phyloP scores from a whole-genome alignment of 2,888 invertebrate species.

The Acrobasis consociella region DNA sequence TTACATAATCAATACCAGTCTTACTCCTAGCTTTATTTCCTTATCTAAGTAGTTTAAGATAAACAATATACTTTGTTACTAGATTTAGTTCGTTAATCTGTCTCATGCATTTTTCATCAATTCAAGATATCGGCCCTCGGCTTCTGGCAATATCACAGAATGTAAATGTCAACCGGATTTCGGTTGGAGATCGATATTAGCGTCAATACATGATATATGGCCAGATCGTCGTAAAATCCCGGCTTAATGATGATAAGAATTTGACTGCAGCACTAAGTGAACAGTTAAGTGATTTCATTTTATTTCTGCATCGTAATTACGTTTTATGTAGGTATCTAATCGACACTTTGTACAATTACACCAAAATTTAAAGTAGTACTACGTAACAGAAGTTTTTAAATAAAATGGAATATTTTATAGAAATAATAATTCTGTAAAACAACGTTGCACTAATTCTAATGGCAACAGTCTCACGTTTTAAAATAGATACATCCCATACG shows the following conservation, averaged over 20 bases:
- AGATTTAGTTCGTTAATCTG: slow-evolving; percentile 33
- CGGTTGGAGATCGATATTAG: slow-evolving; percentile 56
- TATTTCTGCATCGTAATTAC: slow-evolving; percentile 25
- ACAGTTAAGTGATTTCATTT: background rate
- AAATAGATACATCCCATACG: too few species aligned
- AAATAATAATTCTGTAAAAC: too few species aligned
- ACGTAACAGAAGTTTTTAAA: background rate
- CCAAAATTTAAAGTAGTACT: background rate
- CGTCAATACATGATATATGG: slow-evolving; percentile 66
- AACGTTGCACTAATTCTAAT: too few species aligned
- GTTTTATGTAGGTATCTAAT: slow-evolving; percentile 13
- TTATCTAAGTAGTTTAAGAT: slow-evolving; percentile 29
- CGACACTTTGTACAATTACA: background rate
- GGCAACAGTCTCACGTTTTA: too few species aligned
- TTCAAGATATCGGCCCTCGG: slow-evolving; percentile 58
- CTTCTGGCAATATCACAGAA: slow-evolving; percentile 74
- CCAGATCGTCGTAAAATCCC: slow-evolving; percentile 32
- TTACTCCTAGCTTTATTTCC: slow-evolving; percentile 10
- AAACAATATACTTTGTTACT: slow-evolving; percentile 29
- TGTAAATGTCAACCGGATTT: slow-evolving; percentile 68
- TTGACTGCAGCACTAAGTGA: slow-evolving; percentile 24
- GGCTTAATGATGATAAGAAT: slow-evolving; percentile 20
- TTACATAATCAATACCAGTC: background rate
- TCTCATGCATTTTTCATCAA: slow-evolving; percentile 73
- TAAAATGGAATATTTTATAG: too few species aligned